Conservation (phyloP, 2,888 invertebrate genomes). For the Lingula anatina region DNA sequence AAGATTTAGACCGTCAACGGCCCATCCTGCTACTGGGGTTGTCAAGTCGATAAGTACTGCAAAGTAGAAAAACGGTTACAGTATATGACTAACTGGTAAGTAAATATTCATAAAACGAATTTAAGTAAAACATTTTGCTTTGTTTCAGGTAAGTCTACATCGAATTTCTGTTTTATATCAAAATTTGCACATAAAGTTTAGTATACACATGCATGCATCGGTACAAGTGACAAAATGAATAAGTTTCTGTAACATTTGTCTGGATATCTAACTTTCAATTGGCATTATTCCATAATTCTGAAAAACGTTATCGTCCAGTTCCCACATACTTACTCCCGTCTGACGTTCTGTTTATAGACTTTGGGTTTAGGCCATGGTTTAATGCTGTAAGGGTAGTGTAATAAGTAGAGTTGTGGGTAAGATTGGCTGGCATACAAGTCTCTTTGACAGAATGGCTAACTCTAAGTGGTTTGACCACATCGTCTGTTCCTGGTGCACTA, state of each 20-base stretch:
- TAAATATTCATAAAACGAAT: no score
- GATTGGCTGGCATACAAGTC: no score
- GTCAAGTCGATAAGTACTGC: slow-evolving; percentile 12
- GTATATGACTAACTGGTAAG: no score
- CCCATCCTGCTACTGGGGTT: slow-evolving; percentile 6
- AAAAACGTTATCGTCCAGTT: no score
- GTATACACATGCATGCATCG: no score
- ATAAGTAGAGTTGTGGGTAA: slow-evolving; percentile 13
- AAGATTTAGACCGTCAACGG: slow-evolving; percentile 4
- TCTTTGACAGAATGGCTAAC: slow-evolving; percentile 3
- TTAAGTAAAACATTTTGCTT: no score
- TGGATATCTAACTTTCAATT: no score
- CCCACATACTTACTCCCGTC: slow-evolving; percentile 10
- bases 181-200: background rate
- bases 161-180: background rate
- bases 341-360: slow-evolving; percentile 8
- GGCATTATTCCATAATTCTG: no score
- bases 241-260: no score
- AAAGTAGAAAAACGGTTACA: background rate
- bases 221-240: no score
- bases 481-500: slow-evolving; percentile 3
- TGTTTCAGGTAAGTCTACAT: no score
- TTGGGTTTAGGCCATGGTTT: slow-evolving; percentile 12
- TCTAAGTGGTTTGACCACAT: slow-evolving; percentile 7
- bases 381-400: slow-evolving; percentile 12